These are phyloP conservation scores for Dicyrtoma fusca DNA, from an alignment of 2,888 invertebrate genomes.

Conservation along the genomic window DNA sequence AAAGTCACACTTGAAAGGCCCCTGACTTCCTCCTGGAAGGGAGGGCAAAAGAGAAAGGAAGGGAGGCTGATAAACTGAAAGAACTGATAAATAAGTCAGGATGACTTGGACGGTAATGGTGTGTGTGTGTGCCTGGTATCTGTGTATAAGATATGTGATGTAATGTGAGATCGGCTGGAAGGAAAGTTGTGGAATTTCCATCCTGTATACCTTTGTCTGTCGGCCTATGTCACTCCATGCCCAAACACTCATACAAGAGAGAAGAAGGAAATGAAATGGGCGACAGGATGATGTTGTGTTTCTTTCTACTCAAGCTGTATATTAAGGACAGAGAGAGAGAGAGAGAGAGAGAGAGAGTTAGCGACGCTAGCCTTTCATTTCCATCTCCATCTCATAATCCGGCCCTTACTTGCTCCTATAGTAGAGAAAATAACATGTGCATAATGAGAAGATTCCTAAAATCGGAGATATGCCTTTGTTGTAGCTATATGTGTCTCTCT, in stretches of 20 bases:
- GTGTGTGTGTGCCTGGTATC: too few relatives aligned
- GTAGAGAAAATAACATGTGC: not conserved
- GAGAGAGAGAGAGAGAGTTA: constrained; percentile 1
- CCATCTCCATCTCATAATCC: constrained; percentile 12
- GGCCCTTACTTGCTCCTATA: constrained; percentile 12
- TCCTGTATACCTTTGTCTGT: constrained; percentile 14
- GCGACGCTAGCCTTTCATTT: too few relatives aligned
- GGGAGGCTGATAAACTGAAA: not conserved
- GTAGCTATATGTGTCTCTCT: too few relatives aligned
- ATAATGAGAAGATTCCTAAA: too few relatives aligned
- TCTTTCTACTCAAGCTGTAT: not conserved
- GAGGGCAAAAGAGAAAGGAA: not conserved
- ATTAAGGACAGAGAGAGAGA: not conserved
- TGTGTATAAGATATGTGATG: constrained; percentile 12
- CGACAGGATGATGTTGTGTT: constrained; percentile 29
- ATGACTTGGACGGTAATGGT: constrained; percentile 11
- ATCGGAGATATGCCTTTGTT: too few relatives aligned
- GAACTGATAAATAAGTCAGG: constrained; percentile 32
- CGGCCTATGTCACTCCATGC: too few relatives aligned
- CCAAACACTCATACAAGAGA: constrained; percentile 25
- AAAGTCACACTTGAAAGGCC: too few relatives aligned
- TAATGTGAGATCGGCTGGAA: constrained; percentile 27
- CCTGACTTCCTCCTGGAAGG: too few relatives aligned
- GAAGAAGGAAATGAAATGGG: constrained; percentile 44
- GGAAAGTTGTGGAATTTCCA: constrained; percentile 38